phyloP scores from a whole-genome alignment of 2,797 vertebrate species.

The Prunella strophiata region DNA sequence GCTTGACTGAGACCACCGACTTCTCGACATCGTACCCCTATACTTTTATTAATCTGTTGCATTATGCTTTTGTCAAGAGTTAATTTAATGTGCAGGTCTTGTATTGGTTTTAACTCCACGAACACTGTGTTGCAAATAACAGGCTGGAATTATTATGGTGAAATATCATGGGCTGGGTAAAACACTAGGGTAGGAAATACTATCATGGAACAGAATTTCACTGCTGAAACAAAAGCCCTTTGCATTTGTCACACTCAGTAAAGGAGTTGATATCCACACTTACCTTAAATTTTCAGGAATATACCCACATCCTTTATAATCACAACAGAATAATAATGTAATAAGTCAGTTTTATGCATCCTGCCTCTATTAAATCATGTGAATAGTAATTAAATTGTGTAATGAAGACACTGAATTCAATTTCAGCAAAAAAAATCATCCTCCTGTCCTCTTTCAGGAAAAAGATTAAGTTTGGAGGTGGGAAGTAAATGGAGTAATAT shows the following conservation, averaged over 20 bases:
- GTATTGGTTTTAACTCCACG: not conserved
- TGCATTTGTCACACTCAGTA: not conserved
- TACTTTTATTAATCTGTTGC: not conserved
- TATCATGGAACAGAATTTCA: not conserved
- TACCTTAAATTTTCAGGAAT: slow-evolving; percentile 40
- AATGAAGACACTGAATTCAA: slow-evolving; percentile 20
- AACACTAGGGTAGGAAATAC: not conserved
- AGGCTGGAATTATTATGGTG: not conserved
- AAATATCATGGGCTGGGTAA: not conserved
- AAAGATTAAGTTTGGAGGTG: slow-evolving; percentile 5
- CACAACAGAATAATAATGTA: slow-evolving; percentile 36
- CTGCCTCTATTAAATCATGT: slow-evolving; percentile 47
- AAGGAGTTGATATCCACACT: slow-evolving; percentile 12
- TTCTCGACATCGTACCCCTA: not conserved
- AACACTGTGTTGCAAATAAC: not conserved
- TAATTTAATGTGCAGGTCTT: not conserved
- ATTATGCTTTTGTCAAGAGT: not conserved
- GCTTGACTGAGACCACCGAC: not conserved
- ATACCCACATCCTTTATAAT: slow-evolving; percentile 24
- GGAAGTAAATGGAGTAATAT: not conserved
- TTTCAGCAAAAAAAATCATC: slow-evolving; percentile 38
- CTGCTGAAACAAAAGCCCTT: not conserved
- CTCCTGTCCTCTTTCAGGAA: not conserved
- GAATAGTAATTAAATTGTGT: slow-evolving; percentile 56
- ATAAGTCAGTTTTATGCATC: slow-evolving; percentile 40